Conservation (phyloP, 2,113 vertebrate genomes). For the Piaya cayana region DNA sequence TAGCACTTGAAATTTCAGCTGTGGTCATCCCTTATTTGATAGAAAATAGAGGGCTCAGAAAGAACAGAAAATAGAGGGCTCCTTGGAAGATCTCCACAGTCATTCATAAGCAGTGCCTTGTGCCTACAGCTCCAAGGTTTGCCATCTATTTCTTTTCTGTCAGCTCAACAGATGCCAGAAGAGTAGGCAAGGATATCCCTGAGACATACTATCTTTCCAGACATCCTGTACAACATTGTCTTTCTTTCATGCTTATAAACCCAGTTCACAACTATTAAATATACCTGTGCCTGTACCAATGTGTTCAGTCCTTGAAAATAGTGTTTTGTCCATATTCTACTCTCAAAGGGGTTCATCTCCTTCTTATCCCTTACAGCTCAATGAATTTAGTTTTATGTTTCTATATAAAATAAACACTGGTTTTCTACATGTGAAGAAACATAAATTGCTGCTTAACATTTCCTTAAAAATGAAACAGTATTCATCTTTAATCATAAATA, state of each 20-base stretch:
- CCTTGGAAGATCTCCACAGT: not conserved
- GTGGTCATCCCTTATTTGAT: not conserved
- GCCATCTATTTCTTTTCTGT: not conserved
- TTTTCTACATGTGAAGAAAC: not conserved
- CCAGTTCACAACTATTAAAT: not conserved
- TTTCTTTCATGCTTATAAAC: not conserved
- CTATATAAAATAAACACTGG: not conserved
- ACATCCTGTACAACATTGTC: not conserved
- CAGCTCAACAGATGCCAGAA: not conserved
- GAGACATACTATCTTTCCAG: not conserved
- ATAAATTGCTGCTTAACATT: not conserved
- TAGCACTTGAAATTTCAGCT: not conserved
- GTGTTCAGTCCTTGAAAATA: not conserved
- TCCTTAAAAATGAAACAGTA: not conserved
- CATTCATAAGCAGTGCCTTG: not conserved
- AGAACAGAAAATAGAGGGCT: not conserved
- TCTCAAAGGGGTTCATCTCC: not conserved
- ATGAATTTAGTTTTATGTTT: not conserved
- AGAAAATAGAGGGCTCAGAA: not conserved
- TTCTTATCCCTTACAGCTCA: not conserved
- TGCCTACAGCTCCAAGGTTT: not conserved
- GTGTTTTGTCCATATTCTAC: not conserved
- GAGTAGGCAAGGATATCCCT: not conserved
- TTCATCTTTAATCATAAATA: not conserved
- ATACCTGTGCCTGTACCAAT: not conserved